Conservation (phyloP, 1,140 invertebrate species). For the Neodiprion fabricii region DNA sequence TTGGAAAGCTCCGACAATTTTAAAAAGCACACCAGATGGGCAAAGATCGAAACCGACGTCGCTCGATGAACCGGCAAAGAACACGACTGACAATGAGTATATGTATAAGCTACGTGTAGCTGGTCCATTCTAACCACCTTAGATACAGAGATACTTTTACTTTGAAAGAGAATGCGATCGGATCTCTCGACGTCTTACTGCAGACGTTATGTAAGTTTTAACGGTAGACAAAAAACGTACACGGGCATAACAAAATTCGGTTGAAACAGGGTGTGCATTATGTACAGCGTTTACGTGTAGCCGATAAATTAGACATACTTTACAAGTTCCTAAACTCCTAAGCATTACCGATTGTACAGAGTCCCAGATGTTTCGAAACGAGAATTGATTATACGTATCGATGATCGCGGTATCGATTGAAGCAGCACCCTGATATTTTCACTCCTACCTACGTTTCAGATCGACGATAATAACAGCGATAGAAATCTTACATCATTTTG, state of each 20-base stretch:
- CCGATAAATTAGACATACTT: no score
- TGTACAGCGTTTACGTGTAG: no score
- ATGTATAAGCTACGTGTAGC: background rate
- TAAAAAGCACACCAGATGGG: background rate
- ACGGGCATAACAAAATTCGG: background rate
- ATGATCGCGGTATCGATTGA: no score
- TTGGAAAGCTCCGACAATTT: no score
- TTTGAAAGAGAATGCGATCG: background rate
- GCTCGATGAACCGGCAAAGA: background rate
- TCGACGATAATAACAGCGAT: no score
- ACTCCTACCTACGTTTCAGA: no score
- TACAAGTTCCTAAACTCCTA: no score
- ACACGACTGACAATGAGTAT: background rate
- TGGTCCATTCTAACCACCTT: background rate
- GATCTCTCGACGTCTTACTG: background rate
- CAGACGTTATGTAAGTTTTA: background rate
- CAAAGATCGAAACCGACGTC: background rate
- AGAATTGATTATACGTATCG: no score
- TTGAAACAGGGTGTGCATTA: background rate
- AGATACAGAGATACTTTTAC: conserved; percentile 3
- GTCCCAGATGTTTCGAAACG: no score
- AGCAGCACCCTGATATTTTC: no score
- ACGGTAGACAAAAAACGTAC: background rate
- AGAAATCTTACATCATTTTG: no score
- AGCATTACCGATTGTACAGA: no score